Base-by-base conservation (phyloP, 2,888 invertebrate genomes). In the Pristionchus entomophagus region DNA sequence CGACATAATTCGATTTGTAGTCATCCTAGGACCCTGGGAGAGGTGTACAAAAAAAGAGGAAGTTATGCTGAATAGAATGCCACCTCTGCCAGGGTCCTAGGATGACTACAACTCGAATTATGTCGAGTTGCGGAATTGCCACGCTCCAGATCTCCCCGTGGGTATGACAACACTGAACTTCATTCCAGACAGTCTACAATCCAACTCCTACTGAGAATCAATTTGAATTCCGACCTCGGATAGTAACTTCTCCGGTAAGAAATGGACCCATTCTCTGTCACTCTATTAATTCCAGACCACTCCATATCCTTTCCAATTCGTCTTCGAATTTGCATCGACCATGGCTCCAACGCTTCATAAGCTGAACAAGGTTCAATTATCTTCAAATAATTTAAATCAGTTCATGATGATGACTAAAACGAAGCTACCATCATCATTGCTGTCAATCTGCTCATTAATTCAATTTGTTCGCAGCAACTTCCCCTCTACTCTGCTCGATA, bases 241-340 rank as follows among this genome's bases (percentile, higher is more conserved):
- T 73, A n/a, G 73, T 73, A 8, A 38, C 22, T 38, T n/a, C 73
- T 8, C 41, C 73, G 10, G 73, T 73, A 22, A 26, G n/a, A 26
- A 65, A 35, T 65, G 14, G 3, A 65, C 38, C 19, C 35, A 17
- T 38, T 38, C 38, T 38, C 3, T 17, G 38, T 8, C 3, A 38
- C 10, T 5, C 19, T 5, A 77, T 14, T 69, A 35, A 41, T 41
- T 80, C 10, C 51, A 80, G 78, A 80, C 78, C 0, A 80, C 78
- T 35, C 51, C 32, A 0, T 80, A 49, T 32, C 78, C 78, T 4
- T 80, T 80, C 32, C 49, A 80, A 51, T 80, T 80, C n/a, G 41
- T 80, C 19, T 80, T 80, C 32, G 78, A 80, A 29, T 51, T 80
- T n/a, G 78, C 78, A 38, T 80, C 78, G 19, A 80, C 51, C 0